Evolutionary conservation across 2,888 invertebrate species (phyloP), one percentile per base, ranked within the genome.

Genomic region (Melikaiella ostensackeni): DNA sequence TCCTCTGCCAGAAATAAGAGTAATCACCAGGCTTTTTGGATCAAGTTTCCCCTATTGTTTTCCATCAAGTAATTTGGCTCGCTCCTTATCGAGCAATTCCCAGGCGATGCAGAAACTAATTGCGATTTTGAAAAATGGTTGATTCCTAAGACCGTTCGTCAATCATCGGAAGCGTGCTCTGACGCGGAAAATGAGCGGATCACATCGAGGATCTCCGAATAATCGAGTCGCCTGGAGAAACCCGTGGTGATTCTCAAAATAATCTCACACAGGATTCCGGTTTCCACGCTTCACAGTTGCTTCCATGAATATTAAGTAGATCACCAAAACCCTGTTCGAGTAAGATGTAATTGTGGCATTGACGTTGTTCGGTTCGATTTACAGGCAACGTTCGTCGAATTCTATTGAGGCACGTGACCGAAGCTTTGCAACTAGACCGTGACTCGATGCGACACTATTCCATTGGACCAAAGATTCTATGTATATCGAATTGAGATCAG

Each of bases 31-130:
- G 27, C 24, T 66, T 6, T n/a, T 66, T n/a, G n/a, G 24, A 50
- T 63, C 75, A 78, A 70, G 70, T 63, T 63, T n/a, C 33, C 50
- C 21, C 55, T 75, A 19, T 50, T 50, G 70, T 70, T 50, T 50
- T 33, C 50, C 30, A 50, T 19, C 16, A 16, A 30, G 24, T 19
- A 70, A 57, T 38, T 42, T 13, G 27, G 42, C 42, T 38, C 21
- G 46, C 9, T 59, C 42, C 9, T 24, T 50, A 38, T 64, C 64
- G 75, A 16, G 46, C 27, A 55, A 61, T 61, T 59, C 46, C 24
- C n/a, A 55, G 50, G 57, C n/a, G 77, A 61, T 33, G 74, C 38
- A 59, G 33, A 42, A 64, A 59, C 78, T 74, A 75, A 64, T 50
- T 57, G 73, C 42, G n/a, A 13, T 50, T 70, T 70, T 70, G 50